Evolutionary conservation across 2,797 vertebrate species (phyloP), one percentile per base, ranked within the genome.

Genomic region (Hirundo rustica): DNA sequence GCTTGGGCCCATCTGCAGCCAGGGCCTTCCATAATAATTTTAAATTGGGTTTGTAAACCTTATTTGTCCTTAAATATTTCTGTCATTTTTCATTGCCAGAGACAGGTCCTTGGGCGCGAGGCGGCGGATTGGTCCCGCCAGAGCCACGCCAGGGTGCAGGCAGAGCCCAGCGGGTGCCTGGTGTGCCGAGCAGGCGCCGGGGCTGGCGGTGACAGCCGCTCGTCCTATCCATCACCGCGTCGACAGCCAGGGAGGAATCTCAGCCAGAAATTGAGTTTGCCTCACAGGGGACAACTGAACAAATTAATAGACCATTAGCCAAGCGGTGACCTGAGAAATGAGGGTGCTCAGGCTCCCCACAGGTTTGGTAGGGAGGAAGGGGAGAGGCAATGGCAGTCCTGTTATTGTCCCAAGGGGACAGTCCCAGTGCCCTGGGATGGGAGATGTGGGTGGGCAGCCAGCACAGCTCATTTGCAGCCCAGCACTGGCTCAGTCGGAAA

Each of bases 281-380:
- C 98, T 98, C 98, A 98, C 98, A 98, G 98, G 98, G 98, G 98
- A 99, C 98, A 98, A 98, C 94, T 97, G 98, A 99, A 99, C 99
- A 99, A 99, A 99, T 99, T 99, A 99, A 99, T 99, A 99, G 98
- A 98, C 98, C 99, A 99, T 99, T 99, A 99, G 98, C 99, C 99
- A 99, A 98, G 98, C 98, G 67, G 98, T 99, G 99, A 99, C 99
- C 99, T 99, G 98, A 98, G 98, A 98, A 99, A 98, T 98, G 98
- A 98, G 98, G 98, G 98, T 98, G 98, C 98, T 98, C 92, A 53
- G 97, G 97, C 95, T 94, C 84, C 53, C 93, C 78, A 44, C 47
- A 88, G 94, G 92, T 95, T 92, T 95, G 48, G 45, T 16, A 92
- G 95, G 96, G 40, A 84, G 71, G 55, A 94, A 80, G 45, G 32